Evolutionary conservation across 2,113 vertebrate genomes (phyloP), one percentile per base, ranked within the genome.

Genomic region (Origma solitaria): DNA sequence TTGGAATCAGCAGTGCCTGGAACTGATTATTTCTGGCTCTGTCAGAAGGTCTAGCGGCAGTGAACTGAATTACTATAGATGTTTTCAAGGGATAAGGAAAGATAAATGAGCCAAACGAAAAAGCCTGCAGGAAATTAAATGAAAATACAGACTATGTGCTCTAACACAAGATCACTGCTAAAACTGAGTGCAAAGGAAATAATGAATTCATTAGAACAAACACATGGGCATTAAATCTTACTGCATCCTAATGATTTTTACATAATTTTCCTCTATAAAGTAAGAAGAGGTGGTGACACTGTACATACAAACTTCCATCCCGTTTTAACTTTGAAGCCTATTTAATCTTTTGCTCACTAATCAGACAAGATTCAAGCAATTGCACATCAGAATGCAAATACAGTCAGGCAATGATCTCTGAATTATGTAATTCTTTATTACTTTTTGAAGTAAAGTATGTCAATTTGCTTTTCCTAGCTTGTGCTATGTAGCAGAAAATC

Each of bases 41-140:
- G 77, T 87, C 17, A 31, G 77, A 93, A 94, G 42, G 81, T 89
- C 86, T 90, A 64, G 42, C 40, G 78, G 68, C 62, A 93, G 71
- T 79, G 85, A 87, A 38, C 82, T 92, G 95, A 93, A 96, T 97
- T 93, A 94, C 27, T 22, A 50, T 85, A 87, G 88, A 91, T 91
- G 79, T 47, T 91, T 97, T 86, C 58, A 88, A 91, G 95, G 91
- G 97, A 97, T 97, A 97, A 98, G 72, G 35, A 65, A 95, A 98
- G 96, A 96, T 96, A 96, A 97, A 93, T 72, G 80, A 97, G 79
- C 40, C 69, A 93, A 95, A 96, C 8, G 57, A 90, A 97, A 95
- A 96, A 91, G 45, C 92, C 96, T 95, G 54, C 38, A 97, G 96
- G 97, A 97, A 97, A 97, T 97, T 75, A 97, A 98, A 97, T 86